Evolutionary conservation across 1,140 invertebrate genomes (phyloP), one percentile per base, ranked within the genome.

Genomic region (Onthophagus taurus): DNA sequence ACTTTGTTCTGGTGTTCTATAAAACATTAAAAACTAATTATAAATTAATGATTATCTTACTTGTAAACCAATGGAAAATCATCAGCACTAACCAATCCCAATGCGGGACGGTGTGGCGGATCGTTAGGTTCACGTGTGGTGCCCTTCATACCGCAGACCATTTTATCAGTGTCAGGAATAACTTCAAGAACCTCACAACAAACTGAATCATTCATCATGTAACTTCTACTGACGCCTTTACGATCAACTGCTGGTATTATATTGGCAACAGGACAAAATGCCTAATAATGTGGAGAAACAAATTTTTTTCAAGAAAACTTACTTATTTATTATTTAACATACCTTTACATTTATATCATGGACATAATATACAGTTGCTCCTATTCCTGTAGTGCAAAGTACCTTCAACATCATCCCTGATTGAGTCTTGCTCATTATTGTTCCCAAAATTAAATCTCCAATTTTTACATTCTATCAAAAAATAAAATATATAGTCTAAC

Each of bases 151-250:
- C 87, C 86, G 61, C 85, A 77, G 48, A 85, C 77, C 61, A 94
- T 77, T 70, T 89, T 90, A 65, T 91, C 85, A 17, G 80, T 80
- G 60, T 91, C 88, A 33, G 83, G 76, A 58, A 83, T 84, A 45
- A 91, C 80, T 74, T 85, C 83, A 54, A 89, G 71, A 13, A 93
- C 83, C 72, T 90, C 86, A 69, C 86, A 89, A 72, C 85, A 84
- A 35, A 89, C 77, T 53, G 80, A 78, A 68, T 89, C 85, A 74
- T 83, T 89, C 69, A 77, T 78, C 66, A 78, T 77, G 73, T 81
- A 87, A 65, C 74, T 76, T 66, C 77, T 77, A 63, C 75, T 77
- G 52, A 81, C 76, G 61, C 81, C 83, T 68, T 86, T 83, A 71
- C 86, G 84, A 71, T 87, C 82, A 61, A 84, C 75, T 31, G 81